Percentiles rank a stretch among this genome's conserved stretches.
Evolutionary conservation across 2,888 invertebrate species (phyloP).

Genomic region (Drosophila tanythrix): DNA sequence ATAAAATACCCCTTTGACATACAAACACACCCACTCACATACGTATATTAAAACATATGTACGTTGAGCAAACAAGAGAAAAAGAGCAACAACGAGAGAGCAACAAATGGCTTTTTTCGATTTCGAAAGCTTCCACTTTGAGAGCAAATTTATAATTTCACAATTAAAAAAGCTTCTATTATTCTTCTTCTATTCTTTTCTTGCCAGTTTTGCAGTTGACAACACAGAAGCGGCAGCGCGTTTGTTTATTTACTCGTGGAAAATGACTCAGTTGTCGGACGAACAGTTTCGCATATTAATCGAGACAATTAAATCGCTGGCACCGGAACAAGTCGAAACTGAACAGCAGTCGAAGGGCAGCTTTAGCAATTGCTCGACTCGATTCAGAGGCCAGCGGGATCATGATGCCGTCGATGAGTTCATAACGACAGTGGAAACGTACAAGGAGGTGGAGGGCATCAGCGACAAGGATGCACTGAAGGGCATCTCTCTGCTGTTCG

Average conservation of each 20-base stretch:
- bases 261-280: conserved; percentile 76
- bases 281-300: conserved; percentile 80
- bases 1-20: not conserved
- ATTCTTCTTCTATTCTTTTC: too few species aligned
- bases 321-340: conserved; percentile 39
- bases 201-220: conserved; percentile 15
- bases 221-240: not conserved
- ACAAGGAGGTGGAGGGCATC: conserved; percentile 82
- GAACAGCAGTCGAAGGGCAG: conserved; percentile 76
- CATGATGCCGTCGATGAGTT: conserved; percentile 83
- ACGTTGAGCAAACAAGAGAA: not conserved
- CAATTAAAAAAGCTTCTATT: conserved; percentile 38
- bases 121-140: conserved; percentile 26
- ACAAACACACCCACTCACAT: not conserved
- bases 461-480: conserved; percentile 80
- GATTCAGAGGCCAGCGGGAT: conserved; percentile 82
- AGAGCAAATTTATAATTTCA: conserved; percentile 28
- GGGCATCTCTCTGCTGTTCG: conserved; percentile 79
- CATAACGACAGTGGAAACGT: conserved; percentile 79
- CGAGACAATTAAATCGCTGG: conserved; percentile 72
- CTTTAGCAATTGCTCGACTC: conserved; percentile 75
- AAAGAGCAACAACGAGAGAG: not conserved
- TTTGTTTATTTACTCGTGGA: not conserved
- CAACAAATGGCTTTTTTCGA: conserved; percentile 18
- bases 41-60: not conserved